Evolutionary conservation across 2,797 vertebrate species (phyloP), one percentile per base, ranked within the genome.

Genomic region (Danio tinwini): DNA sequence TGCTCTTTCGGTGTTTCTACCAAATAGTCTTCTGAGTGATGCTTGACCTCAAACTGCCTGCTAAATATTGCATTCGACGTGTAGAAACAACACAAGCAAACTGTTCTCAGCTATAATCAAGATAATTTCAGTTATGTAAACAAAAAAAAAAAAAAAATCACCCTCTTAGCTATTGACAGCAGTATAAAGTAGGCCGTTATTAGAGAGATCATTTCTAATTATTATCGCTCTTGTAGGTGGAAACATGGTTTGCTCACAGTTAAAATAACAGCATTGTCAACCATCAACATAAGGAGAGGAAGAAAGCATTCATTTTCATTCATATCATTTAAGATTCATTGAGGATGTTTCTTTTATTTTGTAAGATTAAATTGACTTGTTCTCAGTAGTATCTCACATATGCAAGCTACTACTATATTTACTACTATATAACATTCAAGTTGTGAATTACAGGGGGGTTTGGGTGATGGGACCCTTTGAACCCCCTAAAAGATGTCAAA

Each of bases 91-190:
- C 61, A 29, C 0, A 65, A 44, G 39, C 17, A 44, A n/a, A 4
- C 10, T 64, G 73, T 62, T 11, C 21, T 17, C 19, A 53, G 39
- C 49, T 64, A 55, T 19, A 52, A 21, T 64, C 47, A 75, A 44
- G 39, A n/a, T 19, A 44, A 50, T 52, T 21, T 40, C 47, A 14
- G 8, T 63, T 52, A 40, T 64, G 61, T 29, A 64, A n/a, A 76
- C 74, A 76, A 55, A 55, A 55, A 55, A 55, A n/a, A n/a, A n/a
- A n/a, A n/a, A 29, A 74, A 65, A 55, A 65, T 65, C 50, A 19
- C 3, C 17, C 39, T 45, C 50, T 65, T 76, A 39, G 50, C 49
- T 45, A 1, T 52, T 76, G 61, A 76, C 61, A 76, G 39, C 17
- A 65, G 37, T 76, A 55, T 55, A 44, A 76, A 55, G 49, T 13